phyloP scores from a whole-genome alignment of 2,113 vertebrate genomes.

The Tangachromis dhanisi region DNA sequence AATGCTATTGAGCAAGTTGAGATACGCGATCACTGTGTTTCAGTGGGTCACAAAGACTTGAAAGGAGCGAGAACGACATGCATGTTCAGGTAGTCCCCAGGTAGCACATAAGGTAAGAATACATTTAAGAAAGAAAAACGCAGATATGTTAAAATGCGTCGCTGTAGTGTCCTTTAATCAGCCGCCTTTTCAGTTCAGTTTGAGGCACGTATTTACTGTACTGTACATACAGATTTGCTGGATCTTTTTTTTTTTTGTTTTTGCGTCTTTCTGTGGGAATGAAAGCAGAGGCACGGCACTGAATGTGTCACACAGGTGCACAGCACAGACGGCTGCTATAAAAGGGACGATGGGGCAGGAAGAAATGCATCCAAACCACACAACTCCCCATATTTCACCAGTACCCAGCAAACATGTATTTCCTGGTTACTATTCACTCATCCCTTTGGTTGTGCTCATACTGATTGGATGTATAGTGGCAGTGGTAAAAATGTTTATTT shows the following conservation, averaged over 20 bases:
- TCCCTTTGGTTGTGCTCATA: neutral
- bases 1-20: constrained; percentile 52
- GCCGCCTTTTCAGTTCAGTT: neutral
- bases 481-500: constrained; percentile 19
- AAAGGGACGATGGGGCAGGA: neutral
- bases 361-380: constrained; percentile 28
- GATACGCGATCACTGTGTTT: neutral
- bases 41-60: neutral
- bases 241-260: neutral
- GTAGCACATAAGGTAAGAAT: neutral
- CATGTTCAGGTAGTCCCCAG: neutral
- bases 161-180: neutral
- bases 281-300: neutral
- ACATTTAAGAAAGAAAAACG: neutral
- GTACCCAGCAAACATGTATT: neutral
- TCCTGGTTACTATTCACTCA: constrained; percentile 7
- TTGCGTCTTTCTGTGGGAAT: neutral
- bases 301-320: constrained; percentile 25
- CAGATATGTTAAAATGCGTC: neutral
- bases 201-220: neutral
- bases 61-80: neutral
- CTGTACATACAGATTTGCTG: neutral
- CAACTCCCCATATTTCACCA: constrained; percentile 7
- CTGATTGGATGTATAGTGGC: constrained; percentile 18
- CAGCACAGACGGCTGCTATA: neutral